These are phyloP conservation scores for Redunca redunca DNA, from an alignment of 2,113 vertebrate species.

Conservation along the genomic window DNA sequence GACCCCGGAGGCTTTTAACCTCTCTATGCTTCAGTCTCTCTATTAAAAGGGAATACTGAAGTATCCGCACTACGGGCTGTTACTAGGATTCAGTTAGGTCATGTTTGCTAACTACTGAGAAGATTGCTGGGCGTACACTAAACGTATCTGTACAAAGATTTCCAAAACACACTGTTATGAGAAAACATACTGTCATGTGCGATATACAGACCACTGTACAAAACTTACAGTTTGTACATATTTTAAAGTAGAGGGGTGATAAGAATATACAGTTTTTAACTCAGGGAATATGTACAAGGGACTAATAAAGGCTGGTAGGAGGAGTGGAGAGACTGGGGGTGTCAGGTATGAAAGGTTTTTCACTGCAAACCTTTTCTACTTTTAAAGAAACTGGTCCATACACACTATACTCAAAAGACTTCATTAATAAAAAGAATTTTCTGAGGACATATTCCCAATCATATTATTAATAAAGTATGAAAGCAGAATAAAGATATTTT, in stretches of 20 bases:
- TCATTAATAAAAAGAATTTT: not conserved
- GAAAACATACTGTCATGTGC: not conserved
- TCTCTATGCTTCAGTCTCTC: not conserved
- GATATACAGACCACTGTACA: not conserved
- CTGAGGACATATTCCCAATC: not conserved
- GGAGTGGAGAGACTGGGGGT: not conserved
- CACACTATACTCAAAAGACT: not conserved
- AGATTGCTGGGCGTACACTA: not conserved
- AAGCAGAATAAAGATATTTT: not conserved
- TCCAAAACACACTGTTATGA: not conserved
- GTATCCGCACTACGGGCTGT: not conserved
- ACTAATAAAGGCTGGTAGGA: not conserved
- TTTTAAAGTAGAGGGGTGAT: not conserved
- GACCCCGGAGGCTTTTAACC: not conserved
- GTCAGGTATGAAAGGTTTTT: not conserved
- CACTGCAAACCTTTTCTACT: not conserved
- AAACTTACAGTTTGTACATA: not conserved
- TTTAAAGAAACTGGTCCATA: not conserved
- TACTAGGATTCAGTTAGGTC: not conserved
- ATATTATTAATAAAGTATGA: not conserved
- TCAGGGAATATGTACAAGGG: not conserved
- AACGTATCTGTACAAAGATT: not conserved
- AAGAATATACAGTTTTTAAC: not conserved
- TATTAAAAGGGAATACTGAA: not conserved
- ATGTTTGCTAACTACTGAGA: not conserved